Evolutionary conservation across 1,140 invertebrate genomes (phyloP), one percentile per base, ranked within the genome.

Genomic region (Drosophila nebulosa): DNA sequence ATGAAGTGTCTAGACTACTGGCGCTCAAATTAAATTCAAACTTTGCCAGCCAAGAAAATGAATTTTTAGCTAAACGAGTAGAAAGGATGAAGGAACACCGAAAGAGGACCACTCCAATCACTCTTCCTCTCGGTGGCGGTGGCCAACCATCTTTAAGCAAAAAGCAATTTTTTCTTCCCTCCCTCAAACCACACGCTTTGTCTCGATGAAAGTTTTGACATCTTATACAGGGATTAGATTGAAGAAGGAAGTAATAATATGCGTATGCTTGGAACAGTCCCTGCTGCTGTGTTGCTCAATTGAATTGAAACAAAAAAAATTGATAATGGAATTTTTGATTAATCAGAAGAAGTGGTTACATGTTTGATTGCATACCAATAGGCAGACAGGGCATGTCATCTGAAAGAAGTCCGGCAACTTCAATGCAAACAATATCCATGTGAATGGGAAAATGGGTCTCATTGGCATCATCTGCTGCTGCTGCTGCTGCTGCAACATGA

Each of bases 1-100:
- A 21, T 27, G 53, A 42, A 58, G 74, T 57, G 79, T 83, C 79
- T 84, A 83, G 79, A 78, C 80, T 63, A 73, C 2, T 46, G 39
- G 65, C 46, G 53, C 59, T 55, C 67, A 84, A 84, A 75, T 78
- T 79, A 79, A 84, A 84, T 78, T 84, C 68, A 62, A 84, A 84
- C 61, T 84, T 84, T 84, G 50, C 66, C 56, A 52, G 39, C 78
- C 64, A 61, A 55, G 55, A 59, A 58, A 59, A 51, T 64, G 50
- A 14, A 60, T 46, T 46, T 46, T 46, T 46, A 46, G 39, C 39
- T 46, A 46, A 46, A 46, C 18, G 16, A 7, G 10, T n/a, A 3
- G 3, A 50, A 64, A 65, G 53, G 14, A 59, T 52, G 12, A 35
- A 24, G 18, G 24, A 16, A 16, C 39, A 21, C 30, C 14, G 7